phyloP scores from a whole-genome alignment of 2,113 vertebrate species.

The Gallinago jamesoni region DNA sequence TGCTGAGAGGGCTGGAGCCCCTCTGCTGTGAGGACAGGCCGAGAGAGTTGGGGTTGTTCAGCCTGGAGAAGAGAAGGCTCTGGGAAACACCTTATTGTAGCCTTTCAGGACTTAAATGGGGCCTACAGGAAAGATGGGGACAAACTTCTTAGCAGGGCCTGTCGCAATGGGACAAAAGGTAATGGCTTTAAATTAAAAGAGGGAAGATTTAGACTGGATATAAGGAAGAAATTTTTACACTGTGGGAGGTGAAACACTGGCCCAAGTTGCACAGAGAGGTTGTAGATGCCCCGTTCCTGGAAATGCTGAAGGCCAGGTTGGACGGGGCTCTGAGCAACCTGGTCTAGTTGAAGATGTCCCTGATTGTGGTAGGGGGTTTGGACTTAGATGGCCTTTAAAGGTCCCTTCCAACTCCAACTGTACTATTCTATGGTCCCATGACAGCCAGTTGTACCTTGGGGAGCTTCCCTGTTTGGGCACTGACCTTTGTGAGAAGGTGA shows the following conservation, averaged over 20 bases:
- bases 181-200: not conserved
- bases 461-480: not conserved
- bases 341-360: not conserved
- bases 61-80: not conserved
- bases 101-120: not conserved
- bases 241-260: not conserved
- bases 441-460: accelerated
- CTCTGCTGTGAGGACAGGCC: not conserved
- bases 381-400: not conserved
- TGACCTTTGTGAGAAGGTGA: not conserved
- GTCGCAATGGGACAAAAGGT: not conserved
- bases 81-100: not conserved
- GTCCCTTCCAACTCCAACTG: not conserved
- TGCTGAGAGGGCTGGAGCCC: not conserved
- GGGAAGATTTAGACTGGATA: not conserved
- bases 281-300: not conserved
- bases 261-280: not conserved
- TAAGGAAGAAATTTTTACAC: not conserved
- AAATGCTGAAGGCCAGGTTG: not conserved
- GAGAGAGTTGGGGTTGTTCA: not conserved
- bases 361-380: not conserved
- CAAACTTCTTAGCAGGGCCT: not conserved
- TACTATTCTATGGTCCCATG: not conserved
- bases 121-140: not conserved
- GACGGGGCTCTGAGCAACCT: not conserved